Evolutionary conservation across 2,888 invertebrate genomes (phyloP).

Genomic region (Aphodius sticticus): DNA sequence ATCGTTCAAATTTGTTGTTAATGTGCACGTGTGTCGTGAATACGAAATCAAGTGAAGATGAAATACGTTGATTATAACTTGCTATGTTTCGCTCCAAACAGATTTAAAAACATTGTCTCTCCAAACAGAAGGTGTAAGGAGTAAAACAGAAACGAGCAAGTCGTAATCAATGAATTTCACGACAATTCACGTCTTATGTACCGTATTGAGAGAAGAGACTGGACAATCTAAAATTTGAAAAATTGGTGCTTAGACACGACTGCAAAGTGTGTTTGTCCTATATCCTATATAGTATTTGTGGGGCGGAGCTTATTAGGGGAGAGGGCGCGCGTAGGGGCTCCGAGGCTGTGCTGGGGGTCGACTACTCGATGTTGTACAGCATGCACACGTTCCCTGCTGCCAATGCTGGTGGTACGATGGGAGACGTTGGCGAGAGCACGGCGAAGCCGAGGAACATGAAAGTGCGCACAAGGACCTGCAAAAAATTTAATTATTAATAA

Average conservation of each 20-base stretch:
- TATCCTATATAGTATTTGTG: constrained; percentile 10
- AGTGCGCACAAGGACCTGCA: constrained; percentile 82
- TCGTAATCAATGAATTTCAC: not conserved
- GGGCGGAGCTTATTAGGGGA: constrained; percentile 19
- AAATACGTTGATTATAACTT: not conserved
- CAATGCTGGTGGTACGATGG: constrained; percentile 70
- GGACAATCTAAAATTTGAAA: not conserved
- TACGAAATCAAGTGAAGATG: not conserved
- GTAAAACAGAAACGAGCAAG: not conserved
- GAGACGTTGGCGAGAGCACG: constrained; percentile 83
- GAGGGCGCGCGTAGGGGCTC: constrained; percentile 27
- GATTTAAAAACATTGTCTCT: too few species aligned
- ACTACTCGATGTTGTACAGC: constrained; percentile 61
- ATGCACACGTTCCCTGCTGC: constrained; percentile 58
- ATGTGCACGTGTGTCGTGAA: not conserved
- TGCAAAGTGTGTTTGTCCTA: not conserved
- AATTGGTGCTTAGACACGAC: not conserved
- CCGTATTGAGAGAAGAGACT: not conserved
- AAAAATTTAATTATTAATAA: not conserved
- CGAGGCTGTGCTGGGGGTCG: constrained; percentile 49
- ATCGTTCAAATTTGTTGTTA: not conserved
- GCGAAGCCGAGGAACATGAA: constrained; percentile 98
- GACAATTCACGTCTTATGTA: not conserved
- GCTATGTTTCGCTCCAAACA: not conserved
- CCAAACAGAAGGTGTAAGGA: not conserved